Percentiles rank a stretch among this genome's conserved stretches.
Conservation (phyloP, 2,888 invertebrate species). For the Ligdia adustata region DNA sequence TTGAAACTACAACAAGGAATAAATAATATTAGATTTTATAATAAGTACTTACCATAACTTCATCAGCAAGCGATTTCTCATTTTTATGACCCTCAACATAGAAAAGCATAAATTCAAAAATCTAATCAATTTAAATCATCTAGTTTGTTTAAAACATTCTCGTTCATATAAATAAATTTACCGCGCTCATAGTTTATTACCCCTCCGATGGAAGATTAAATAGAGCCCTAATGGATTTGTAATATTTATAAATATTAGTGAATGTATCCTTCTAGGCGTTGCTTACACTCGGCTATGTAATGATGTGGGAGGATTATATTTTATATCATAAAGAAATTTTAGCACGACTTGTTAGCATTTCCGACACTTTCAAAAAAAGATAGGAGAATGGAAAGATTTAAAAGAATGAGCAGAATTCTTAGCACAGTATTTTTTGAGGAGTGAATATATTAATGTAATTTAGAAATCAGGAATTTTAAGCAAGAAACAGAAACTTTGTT, state of each 20-base stretch:
- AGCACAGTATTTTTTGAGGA: no score
- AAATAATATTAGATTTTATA: no score
- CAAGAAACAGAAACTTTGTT: no score
- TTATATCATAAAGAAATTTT: constrained; percentile 1
- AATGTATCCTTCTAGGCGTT: constrained; percentile 7
- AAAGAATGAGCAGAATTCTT: no score
- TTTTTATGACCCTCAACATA: no score
- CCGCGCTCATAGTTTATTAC: constrained; percentile 23
- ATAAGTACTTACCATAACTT: no score
- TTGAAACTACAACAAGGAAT: no score
- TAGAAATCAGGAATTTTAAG: no score
- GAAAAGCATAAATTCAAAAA: constrained; percentile 3
- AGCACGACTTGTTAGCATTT: constrained; percentile 10
- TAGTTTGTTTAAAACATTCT: constrained; percentile 22
- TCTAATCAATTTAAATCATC: constrained; percentile 18
- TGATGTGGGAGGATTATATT: not conserved
- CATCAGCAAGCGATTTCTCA: no score
- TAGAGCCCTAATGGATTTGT: constrained; percentile 22
- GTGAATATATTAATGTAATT: no score
- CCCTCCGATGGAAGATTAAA: constrained; percentile 21
- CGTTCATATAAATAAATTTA: constrained; percentile 26
- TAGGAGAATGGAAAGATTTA: constrained; percentile 8
- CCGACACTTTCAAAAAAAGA: constrained; percentile 11
- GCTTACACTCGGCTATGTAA: not conserved
- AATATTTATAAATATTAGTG: constrained; percentile 27